Evolutionary conservation across 2,888 invertebrate genomes (phyloP).

Genomic region (Drosophila gaucha): DNA sequence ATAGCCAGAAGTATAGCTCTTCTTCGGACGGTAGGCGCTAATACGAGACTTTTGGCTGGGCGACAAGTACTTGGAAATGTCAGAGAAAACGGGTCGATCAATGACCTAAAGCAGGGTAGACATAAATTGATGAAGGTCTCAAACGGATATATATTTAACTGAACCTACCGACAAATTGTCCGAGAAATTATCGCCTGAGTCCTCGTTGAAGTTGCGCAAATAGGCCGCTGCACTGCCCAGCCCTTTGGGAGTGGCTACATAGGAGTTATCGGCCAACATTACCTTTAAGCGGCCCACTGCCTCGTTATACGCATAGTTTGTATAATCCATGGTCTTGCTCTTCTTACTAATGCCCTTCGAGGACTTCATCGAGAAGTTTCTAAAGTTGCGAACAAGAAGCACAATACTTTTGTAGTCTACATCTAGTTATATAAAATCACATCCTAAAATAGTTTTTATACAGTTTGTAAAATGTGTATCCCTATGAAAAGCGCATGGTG

Average conservation of each 20-base stretch:
- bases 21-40: conserved; percentile 71
- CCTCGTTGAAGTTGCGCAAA: conserved; percentile 83
- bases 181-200: conserved; percentile 87
- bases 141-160: too few relatives aligned
- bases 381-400: conserved; percentile 46
- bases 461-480: conserved; percentile 10
- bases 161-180: conserved; percentile 85
- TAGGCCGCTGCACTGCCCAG: conserved; percentile 67
- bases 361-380: conserved; percentile 83
- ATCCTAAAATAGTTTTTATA: conserved; percentile 44
- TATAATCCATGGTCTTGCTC: conserved; percentile 89
- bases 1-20: conserved; percentile 58
- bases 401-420: conserved; percentile 29
- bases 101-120: conserved; percentile 63
- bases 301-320: conserved; percentile 93
- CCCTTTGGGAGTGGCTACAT: conserved; percentile 85
- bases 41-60: conserved; percentile 81
- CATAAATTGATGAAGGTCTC: not conserved
- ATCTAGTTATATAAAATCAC: conserved; percentile 58
- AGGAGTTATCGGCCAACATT: conserved; percentile 90
- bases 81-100: conserved; percentile 84
- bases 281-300: conserved; percentile 92
- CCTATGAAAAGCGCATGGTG: conserved; percentile 23
- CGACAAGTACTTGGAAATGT: conserved; percentile 84
- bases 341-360: conserved; percentile 83